Conservation (phyloP, 64 coral and sea anemone genomes). For the Pachyseris speciosa region DNA sequence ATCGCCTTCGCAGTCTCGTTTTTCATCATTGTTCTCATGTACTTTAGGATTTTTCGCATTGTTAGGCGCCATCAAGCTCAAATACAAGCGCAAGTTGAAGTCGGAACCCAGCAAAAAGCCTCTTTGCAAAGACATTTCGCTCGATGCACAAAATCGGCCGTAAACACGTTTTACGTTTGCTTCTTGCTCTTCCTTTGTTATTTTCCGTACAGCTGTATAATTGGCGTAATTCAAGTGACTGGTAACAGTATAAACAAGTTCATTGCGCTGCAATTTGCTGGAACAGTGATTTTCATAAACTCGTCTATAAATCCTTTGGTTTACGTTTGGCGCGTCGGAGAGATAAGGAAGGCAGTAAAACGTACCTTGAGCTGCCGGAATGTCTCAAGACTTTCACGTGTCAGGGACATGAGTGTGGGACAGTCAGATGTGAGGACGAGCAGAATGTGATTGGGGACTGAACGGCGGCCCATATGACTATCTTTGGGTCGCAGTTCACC, state of each 20-base stretch:
- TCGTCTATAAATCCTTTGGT: constrained; percentile 48
- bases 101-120: background rate
- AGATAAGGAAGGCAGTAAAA: constrained; percentile 58
- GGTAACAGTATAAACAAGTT: constrained; percentile 11
- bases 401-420: background rate
- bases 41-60: constrained; percentile 55
- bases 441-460: too few relatives aligned
- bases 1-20: background rate
- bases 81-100: constrained; percentile 32
- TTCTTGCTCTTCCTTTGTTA: constrained; percentile 29
- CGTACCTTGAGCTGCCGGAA: background rate
- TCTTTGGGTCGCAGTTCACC: too few relatives aligned
- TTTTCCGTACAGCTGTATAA: constrained; percentile 48
- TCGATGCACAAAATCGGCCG: constrained; percentile 37
- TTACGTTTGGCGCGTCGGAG: constrained; percentile 53
- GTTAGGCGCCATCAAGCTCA: constrained; percentile 34
- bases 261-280: constrained; percentile 31
- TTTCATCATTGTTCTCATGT: constrained; percentile 30
- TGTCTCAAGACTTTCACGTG: too few relatives aligned
- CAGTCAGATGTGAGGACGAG: background rate
- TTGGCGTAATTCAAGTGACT: constrained; percentile 40
- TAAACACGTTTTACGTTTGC: constrained; percentile 61
- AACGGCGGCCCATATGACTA: too few relatives aligned
- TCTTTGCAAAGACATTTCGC: constrained; percentile 26
- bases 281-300: constrained; percentile 54